A percentile compares a stretch with the other conserved stretches of the same genome.
phyloP scores from a whole-genome alignment of 64 coral and sea anemone species.

The Stichodactyla mertensii region DNA sequence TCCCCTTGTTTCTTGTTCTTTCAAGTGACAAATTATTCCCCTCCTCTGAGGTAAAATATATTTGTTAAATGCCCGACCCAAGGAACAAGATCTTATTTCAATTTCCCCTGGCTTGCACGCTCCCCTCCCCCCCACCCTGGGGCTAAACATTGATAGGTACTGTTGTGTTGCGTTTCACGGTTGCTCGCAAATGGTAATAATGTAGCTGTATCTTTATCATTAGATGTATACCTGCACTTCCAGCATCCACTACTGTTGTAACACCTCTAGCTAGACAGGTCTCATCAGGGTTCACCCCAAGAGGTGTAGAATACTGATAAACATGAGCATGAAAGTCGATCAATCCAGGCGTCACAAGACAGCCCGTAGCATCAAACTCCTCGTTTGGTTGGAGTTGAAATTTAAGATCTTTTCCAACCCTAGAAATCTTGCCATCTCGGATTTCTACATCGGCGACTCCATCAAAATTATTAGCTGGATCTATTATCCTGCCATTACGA shows the following conservation, averaged over 20 bases:
- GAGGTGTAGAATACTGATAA: conserved; percentile 67
- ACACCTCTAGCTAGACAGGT: conserved; percentile 66
- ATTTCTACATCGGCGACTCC: conserved; percentile 54
- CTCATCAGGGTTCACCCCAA: conserved; percentile 64
- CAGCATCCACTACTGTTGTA: conserved; percentile 94
- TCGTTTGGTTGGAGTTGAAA: conserved; percentile 14
- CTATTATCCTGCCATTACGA: conserved; percentile 71
- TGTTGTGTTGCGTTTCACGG: no score
- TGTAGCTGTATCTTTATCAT: no score
- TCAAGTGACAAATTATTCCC: no score
- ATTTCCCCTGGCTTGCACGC: no score
- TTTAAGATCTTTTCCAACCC: conserved; percentile 27
- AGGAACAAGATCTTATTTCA: no score
- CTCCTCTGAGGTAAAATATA: no score
- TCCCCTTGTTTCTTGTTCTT: no score
- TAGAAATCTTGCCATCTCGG: conserved; percentile 37
- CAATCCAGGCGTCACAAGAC: conserved; percentile 66
- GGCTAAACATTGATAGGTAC: no score
- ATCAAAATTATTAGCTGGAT: conserved; percentile 61
- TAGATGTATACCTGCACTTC: conserved; percentile 70
- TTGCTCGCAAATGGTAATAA: no score
- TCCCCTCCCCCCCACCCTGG: no score
- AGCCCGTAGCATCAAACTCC: conserved; percentile 69
- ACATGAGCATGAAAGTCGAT: conserved; percentile 81
- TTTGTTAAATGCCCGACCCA: no score